Conservation (phyloP, 2,797 vertebrate genomes). For the Tauraco hartlaubi region DNA sequence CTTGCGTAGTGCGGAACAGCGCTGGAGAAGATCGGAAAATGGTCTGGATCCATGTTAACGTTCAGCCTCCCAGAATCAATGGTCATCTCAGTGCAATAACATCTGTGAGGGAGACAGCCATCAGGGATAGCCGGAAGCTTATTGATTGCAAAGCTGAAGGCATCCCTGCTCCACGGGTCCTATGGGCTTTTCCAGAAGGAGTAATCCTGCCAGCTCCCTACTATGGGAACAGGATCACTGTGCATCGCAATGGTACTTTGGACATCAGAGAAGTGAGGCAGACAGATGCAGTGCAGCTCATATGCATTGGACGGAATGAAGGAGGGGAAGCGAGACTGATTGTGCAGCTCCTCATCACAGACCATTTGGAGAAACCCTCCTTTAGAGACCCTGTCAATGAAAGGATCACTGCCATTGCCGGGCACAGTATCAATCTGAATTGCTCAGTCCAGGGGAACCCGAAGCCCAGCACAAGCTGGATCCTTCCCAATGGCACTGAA, state of each 20-base stretch:
- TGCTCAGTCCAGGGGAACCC: constrained; percentile 84
- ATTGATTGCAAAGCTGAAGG: constrained; percentile 88
- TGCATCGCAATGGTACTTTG: constrained; percentile 91
- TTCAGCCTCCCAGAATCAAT: constrained; percentile 87
- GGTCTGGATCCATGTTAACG: constrained; percentile 81
- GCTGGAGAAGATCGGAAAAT: constrained; percentile 88
- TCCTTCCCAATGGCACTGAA: constrained; percentile 86
- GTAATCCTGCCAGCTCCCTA: constrained; percentile 90
- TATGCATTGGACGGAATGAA: constrained; percentile 89
- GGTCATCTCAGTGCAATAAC: constrained; percentile 75
- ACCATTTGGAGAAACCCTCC: constrained; percentile 76
- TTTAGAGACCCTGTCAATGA: constrained; percentile 78
- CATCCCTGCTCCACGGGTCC: constrained; percentile 82
- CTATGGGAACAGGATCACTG: constrained; percentile 85
- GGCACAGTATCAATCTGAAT: constrained; percentile 87
- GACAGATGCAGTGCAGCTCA: constrained; percentile 84
- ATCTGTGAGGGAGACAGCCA: constrained; percentile 77
- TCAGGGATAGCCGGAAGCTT: constrained; percentile 79
- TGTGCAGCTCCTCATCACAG: constrained; percentile 85
- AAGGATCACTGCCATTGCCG: constrained; percentile 81
- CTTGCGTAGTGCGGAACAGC: constrained; percentile 85
- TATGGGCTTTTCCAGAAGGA: constrained; percentile 92
- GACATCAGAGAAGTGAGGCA: constrained; percentile 84
- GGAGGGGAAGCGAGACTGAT: constrained; percentile 88
- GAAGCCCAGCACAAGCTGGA: constrained; percentile 83